Base-by-base conservation (phyloP, 1,140 invertebrate species). In the Monochamus saltuarius region DNA sequence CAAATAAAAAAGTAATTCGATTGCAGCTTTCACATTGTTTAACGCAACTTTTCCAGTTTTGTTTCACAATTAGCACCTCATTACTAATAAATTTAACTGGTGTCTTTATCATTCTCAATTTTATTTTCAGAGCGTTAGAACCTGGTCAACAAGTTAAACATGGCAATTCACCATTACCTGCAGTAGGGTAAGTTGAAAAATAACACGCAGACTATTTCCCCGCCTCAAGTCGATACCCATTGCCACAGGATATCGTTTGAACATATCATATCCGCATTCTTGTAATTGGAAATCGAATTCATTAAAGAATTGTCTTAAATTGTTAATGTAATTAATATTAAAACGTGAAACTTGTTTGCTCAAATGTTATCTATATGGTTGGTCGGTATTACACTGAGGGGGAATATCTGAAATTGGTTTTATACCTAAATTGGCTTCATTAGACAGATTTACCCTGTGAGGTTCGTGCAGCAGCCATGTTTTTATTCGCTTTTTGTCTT, bases 71-170 rank as follows among this genome's bases (percentile, higher is more conserved):
- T 10, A 17, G 17, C 51, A 39, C 35, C 36, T 40, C 51, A 53
- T 53, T 19, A 53, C 51, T 53, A 53, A 53, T 42, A 53, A 17
- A 10, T 56, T 45, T 29, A 29, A 29, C 22, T 42, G 39, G 2
- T n/a, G 4, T 7, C 16, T 13, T 14, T 46, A 57, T 57, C 45
- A 38, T 58, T 53, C 42, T 59, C 50, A 51, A 61, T 45, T 63
- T 75, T 75, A 69, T 73, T 77, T 77, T 69, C 75, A 77, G 75
- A 71, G 74, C 72, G 50, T 73, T 77, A 74, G 75, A 77, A 66
- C 72, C 75, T 59, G 71, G 69, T 61, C 74, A 74, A 69, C 72
- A 73, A 71, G 72, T 69, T 68, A 77, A 77, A 75, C 73, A 75
- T 72, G 72, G 75, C 61, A 73, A 72, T 64, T 76, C 74, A 70